Percentiles rank a stretch among this genome's conserved stretches.
Conservation (phyloP, 2,888 invertebrate species). For the Eupithecia pulchellata region DNA sequence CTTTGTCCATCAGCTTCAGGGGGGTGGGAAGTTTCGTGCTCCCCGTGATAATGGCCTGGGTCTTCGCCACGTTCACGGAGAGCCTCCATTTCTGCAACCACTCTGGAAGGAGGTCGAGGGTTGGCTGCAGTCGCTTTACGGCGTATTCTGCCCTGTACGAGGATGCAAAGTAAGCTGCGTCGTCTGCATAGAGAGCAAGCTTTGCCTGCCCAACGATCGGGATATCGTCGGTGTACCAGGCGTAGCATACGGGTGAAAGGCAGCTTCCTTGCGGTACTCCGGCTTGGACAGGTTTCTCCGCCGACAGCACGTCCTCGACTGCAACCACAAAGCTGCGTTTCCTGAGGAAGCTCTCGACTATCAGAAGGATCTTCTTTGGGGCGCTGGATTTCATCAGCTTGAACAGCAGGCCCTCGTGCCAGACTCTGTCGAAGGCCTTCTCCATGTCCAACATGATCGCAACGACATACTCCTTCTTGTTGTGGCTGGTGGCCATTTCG, state of each 20-base stretch:
- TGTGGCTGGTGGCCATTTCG: slow-evolving; percentile 29
- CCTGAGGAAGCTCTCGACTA: slow-evolving; percentile 42
- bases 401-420: slow-evolving; percentile 44
- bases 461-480: slow-evolving; percentile 35
- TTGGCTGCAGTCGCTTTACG: slow-evolving; percentile 10
- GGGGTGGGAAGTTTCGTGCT: background rate
- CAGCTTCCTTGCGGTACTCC: too few relatives aligned
- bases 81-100: slow-evolving; percentile 22
- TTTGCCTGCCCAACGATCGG: slow-evolving; percentile 23
- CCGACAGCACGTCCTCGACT: background rate
- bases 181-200: slow-evolving; percentile 44
- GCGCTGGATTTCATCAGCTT: slow-evolving; percentile 38
- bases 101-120: slow-evolving; percentile 14
- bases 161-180: slow-evolving; percentile 19
- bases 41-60: slow-evolving; percentile 10
- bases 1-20: background rate
- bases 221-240: slow-evolving; percentile 39
- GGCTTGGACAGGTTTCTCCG: background rate
- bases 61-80: slow-evolving; percentile 1
- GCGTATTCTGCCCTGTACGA: slow-evolving; percentile 13
- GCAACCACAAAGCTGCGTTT: background rate
- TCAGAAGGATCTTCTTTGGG: slow-evolving; percentile 18
- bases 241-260: slow-evolving; percentile 41
- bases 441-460: slow-evolving; percentile 41
- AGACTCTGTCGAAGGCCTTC: background rate